phyloP scores from a whole-genome alignment of 2,888 invertebrate species.

The Apamea crenata region DNA sequence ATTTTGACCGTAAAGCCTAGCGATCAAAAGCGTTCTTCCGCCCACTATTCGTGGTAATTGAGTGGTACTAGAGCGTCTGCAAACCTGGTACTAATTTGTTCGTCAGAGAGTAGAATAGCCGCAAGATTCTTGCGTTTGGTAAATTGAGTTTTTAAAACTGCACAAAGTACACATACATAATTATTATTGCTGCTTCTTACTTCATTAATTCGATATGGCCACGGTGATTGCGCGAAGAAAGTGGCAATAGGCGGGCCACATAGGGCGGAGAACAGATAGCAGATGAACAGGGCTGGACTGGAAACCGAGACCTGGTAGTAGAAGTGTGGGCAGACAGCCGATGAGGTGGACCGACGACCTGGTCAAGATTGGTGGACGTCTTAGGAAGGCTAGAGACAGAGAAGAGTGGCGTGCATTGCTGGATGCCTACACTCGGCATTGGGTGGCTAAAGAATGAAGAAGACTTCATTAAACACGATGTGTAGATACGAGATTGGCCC shows the following conservation, averaged over 20 bases:
- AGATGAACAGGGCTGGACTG: too few species aligned
- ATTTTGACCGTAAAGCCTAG: constrained; percentile 29
- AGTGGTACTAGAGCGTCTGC: constrained; percentile 21
- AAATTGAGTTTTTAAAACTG: neutral
- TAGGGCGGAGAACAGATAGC: too few species aligned
- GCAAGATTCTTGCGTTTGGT: neutral
- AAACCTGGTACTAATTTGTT: constrained; percentile 16
- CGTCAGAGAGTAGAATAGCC: neutral
- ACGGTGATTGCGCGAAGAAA: too few species aligned
- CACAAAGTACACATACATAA: neutral
- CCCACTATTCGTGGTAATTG: constrained; percentile 42
- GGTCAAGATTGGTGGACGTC: too few species aligned
- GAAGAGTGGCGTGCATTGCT: too few species aligned
- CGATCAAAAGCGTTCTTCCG: constrained; percentile 39
- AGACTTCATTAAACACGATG: neutral
- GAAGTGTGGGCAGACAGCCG: too few species aligned
- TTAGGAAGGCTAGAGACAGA: too few species aligned
- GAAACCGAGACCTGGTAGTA: too few species aligned
- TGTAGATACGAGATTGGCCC: neutral
- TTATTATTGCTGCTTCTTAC: neutral
- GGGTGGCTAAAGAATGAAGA: too few species aligned
- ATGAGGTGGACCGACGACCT: too few species aligned
- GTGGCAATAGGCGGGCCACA: too few species aligned
- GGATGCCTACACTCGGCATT: too few species aligned
- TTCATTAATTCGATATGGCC: neutral